Evolutionary conservation across 2,113 vertebrate species (phyloP).

Genomic region (Lamprologus lemairii): DNA sequence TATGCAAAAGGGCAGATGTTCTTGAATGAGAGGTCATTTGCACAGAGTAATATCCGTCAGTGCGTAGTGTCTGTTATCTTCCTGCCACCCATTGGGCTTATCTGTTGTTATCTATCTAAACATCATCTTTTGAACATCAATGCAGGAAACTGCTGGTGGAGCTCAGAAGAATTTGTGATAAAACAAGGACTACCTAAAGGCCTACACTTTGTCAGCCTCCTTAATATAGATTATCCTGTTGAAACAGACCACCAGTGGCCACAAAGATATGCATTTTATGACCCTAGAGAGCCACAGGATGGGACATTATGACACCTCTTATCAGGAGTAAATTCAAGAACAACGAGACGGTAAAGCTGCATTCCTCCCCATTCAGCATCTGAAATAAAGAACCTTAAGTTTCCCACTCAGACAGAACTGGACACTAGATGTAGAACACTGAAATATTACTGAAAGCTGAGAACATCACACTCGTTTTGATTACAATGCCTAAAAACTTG

Average conservation of each 20-base stretch:
- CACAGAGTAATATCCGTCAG: slow-evolving; percentile 13
- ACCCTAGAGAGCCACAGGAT: neutral
- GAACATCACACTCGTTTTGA: neutral
- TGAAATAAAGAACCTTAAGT: neutral
- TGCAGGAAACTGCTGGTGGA: neutral
- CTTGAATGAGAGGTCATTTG: slow-evolving; percentile 44
- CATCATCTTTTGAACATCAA: neutral
- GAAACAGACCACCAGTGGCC: neutral
- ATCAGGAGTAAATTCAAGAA: neutral
- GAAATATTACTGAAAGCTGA: fast-evolving
- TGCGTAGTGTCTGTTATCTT: neutral
- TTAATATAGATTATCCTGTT: neutral
- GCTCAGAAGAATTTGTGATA: neutral
- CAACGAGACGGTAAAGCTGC: neutral
- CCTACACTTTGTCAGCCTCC: neutral
- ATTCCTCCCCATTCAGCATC: neutral
- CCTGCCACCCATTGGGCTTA: neutral
- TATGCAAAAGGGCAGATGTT: slow-evolving; percentile 47
- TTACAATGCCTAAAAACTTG: neutral
- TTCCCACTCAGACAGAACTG: neutral
- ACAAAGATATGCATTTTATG: neutral
- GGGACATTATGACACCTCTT: neutral
- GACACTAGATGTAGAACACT: neutral
- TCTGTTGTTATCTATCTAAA: neutral
- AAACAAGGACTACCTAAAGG: neutral